Base-by-base conservation (phyloP, 2,113 vertebrate species). In the Cairina moschata region DNA sequence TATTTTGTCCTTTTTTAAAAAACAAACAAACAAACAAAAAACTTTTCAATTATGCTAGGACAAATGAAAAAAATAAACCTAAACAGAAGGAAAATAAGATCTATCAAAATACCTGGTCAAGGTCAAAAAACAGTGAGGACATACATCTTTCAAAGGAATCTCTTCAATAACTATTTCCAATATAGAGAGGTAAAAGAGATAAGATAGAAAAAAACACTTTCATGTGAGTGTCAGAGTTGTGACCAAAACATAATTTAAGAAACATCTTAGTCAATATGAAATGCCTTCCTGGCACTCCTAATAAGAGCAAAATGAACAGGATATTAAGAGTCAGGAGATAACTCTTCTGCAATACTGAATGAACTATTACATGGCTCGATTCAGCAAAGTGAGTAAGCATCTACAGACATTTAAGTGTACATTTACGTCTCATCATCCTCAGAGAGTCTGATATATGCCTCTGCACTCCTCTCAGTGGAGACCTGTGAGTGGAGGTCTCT, bases 251-350 rank as follows among this genome's bases (percentile, higher is more conserved):
- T n/a, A 77, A 81, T 86, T 95, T 86, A 79, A 78, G 62, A 82
- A 90, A 90, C 23, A 65, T 25, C 58, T 92, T 74, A 58, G 67
- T 83, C 75, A 90, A 40, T 16, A 80, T 89, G 58, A 93, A 95
- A 86, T 87, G 46, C 36, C 17, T 94, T 86, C 44, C 83, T 50
- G 5, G 48, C 54, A 66, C 58, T 88, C 29, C 42, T 82, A 82
- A 58, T 82, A 92, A 79, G 23, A 93, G 29, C 48, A 89, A 88
- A 96, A 91, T 78, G 58, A 94, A 79, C 86, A 92, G 95, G 95
- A 94, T 96, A 96, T 94, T 93, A 90, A 63, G 21, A 96, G n/a
- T 15, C 2, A 0, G 60, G 36, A 91, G 76, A 72, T 62, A 95
- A 93, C 62, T 83, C 56, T 88, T 81, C 60, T 81, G 62, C 73